Percentiles rank a stretch among this genome's conserved stretches.
Evolutionary conservation across 2,888 invertebrate species (phyloP).

Genomic region (Epirrita christyi): DNA sequence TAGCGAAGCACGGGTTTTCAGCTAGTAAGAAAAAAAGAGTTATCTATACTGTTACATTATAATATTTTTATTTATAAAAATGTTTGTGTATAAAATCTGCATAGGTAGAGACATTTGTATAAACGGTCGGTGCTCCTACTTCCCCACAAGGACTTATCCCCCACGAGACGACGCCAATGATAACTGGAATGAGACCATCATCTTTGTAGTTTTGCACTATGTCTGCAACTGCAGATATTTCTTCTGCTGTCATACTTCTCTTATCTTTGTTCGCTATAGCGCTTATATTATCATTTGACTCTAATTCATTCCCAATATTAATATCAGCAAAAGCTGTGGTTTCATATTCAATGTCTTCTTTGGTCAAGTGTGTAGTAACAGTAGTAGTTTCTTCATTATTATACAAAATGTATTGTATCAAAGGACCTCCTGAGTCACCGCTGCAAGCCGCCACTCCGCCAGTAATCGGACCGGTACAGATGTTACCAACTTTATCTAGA

Average conservation of each 20-base stretch:
- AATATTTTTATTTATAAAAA: constrained; percentile 42
- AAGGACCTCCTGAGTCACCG: constrained; percentile 85
- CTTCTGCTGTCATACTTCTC: constrained; percentile 6
- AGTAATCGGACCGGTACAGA: constrained; percentile 81
- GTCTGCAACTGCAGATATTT: constrained; percentile 6
- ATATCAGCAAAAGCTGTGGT: not conserved
- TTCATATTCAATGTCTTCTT: not conserved
- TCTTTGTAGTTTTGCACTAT: constrained; percentile 32
- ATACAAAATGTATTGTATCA: constrained; percentile 57
- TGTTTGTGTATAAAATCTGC: constrained; percentile 71
- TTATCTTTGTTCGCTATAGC: constrained; percentile 11
- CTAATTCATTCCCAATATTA: constrained; percentile 3
- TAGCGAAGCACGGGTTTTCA: no score
- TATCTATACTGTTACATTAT: no score
- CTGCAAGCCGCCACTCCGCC: constrained; percentile 81
- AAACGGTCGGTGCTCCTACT: constrained; percentile 80
- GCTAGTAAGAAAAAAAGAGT: no score
- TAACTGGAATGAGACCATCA: constrained; percentile 48
- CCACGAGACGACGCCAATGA: constrained; percentile 85
- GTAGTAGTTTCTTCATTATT: constrained; percentile 39
- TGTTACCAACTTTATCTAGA: constrained; percentile 68
- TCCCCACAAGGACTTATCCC: constrained; percentile 80
- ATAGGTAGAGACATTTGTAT: constrained; percentile 78
- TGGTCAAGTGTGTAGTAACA: constrained; percentile 28
- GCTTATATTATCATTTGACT: not conserved